Base-by-base conservation (phyloP, 2,888 invertebrate genomes). In the Sphaerophoria taeniata region DNA sequence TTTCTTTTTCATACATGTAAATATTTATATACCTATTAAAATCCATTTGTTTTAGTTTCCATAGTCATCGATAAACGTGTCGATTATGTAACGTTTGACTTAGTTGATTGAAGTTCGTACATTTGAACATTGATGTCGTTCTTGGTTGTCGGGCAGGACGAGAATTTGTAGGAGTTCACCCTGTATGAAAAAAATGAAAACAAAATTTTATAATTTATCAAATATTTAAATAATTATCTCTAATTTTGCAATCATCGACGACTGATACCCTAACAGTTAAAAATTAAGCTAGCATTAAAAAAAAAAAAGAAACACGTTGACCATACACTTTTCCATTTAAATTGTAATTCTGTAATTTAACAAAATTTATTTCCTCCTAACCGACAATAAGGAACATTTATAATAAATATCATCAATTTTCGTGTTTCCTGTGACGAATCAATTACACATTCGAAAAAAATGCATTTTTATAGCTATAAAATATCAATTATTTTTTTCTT, bases 31-130 rank as follows among this genome's bases (percentile, higher is more conserved):
- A 33, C 14, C n/a, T 53, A 45, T 45, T 45, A 47, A 39, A 33
- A 6, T 61, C 12, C 47, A 69, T 45, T 43, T 72, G 77, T 88
- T 45, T 49, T 90, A 91, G 88, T 92, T 92, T 87, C 89, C 89
- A 80, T 92, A 91, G 87, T 92, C 92, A 88, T 91, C 92, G 86
- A 92, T 92, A 87, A 92, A 92, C 81, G 92, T 92, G 87, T 92
- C 91, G 86, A 92, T 92, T 70, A 92, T 92, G 72, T 92, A 92
- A 60, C 92, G 90, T 88, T 92, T 92, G 36, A 92, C 92, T 89
- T 92, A 92, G 87, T 92, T 91, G 87, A 92, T 92, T 47, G 91
- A 91, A 75, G 90, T 92, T 58, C 91, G 89, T 69, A 90, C 89
- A 36, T 89, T 91, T 61, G 92, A 92, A 87, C 92, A 92, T 87